phyloP scores from a whole-genome alignment of 2,888 invertebrate genomes.

The Phyllotreta striolata region DNA sequence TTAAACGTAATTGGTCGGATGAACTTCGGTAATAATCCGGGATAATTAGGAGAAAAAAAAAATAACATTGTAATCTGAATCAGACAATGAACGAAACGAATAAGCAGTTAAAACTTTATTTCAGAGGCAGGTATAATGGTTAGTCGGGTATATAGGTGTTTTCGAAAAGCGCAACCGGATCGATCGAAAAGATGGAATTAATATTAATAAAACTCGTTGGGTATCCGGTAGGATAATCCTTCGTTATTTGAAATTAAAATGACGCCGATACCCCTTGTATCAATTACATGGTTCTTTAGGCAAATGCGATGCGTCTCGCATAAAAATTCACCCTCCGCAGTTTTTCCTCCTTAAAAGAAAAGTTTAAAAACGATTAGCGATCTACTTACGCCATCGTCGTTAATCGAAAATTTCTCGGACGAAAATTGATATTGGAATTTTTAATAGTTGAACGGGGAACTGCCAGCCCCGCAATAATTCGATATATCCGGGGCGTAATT shows the following conservation, averaged over 20 bases:
- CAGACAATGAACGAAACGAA: too few species aligned
- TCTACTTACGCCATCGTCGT: slow-evolving; percentile 57
- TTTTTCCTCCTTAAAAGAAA: slow-evolving; percentile 52
- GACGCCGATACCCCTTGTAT: slow-evolving; percentile 54
- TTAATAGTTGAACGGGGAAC: slow-evolving; percentile 36
- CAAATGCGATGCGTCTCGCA: slow-evolving; percentile 51
- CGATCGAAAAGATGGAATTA: too few species aligned
- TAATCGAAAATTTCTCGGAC: slow-evolving; percentile 56
- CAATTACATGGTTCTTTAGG: slow-evolving; percentile 57
- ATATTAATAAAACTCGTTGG: background rate
- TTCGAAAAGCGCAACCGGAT: too few species aligned
- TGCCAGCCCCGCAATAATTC: too few species aligned
- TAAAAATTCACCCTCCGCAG: slow-evolving; percentile 58
- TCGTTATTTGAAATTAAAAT: slow-evolving; percentile 52
- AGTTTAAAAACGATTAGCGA: slow-evolving; percentile 59
- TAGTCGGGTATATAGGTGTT: too few species aligned
- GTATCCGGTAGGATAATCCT: slow-evolving; percentile 19
- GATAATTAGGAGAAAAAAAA: slow-evolving; percentile 50
- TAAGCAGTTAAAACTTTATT: too few species aligned
- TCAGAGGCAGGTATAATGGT: too few species aligned
- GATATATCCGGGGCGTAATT: too few species aligned
- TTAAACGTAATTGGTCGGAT: slow-evolving; percentile 56
- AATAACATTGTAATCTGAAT: too few species aligned
- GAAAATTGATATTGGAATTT: slow-evolving; percentile 55
- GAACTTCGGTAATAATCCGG: slow-evolving; percentile 54